Evolutionary conservation across 37 sponge, comb jelly and placozoan species (phyloP).

Genomic region (Aplysina aerophoba): DNA sequence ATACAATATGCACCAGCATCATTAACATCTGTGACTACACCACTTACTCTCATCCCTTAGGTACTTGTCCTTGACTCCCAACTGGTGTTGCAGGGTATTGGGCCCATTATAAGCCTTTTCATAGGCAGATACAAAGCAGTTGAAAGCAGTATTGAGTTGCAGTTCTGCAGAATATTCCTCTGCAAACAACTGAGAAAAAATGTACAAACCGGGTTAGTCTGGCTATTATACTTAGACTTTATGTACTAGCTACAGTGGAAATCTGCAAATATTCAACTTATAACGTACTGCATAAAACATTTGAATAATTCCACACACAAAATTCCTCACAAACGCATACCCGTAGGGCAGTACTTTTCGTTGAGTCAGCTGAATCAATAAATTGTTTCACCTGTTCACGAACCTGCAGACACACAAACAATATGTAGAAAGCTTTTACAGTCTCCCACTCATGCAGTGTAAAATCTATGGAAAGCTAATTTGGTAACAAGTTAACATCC

Average conservation of each 20-base stretch:
- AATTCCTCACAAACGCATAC: not conserved
- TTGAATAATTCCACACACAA: no score
- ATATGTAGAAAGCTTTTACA: no score
- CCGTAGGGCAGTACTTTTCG: not conserved
- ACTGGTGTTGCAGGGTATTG: slow-evolving; percentile 51
- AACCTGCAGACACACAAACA: not conserved
- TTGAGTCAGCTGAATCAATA: not conserved
- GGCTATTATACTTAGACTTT: no score
- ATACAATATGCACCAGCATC: no score
- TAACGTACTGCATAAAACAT: no score
- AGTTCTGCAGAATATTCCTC: slow-evolving; percentile 36
- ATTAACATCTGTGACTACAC: no score
- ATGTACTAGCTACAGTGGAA: no score
- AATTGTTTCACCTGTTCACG: not conserved
- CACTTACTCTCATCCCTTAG: not conserved
- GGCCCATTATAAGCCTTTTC: slow-evolving; percentile 53
- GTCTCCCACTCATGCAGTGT: no score
- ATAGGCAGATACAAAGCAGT: slow-evolving; percentile 47
- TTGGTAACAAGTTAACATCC: no score
- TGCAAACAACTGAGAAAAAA: slow-evolving; percentile 17
- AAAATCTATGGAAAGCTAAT: no score
- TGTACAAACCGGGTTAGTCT: not conserved
- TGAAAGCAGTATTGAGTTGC: slow-evolving; percentile 53
- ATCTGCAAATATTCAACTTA: no score
- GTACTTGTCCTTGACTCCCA: slow-evolving; percentile 24